A percentile compares a stretch with the other conserved stretches of the same genome.
phyloP scores from a whole-genome alignment of 2,113 vertebrate species.

The Salvelinus namaycush region DNA sequence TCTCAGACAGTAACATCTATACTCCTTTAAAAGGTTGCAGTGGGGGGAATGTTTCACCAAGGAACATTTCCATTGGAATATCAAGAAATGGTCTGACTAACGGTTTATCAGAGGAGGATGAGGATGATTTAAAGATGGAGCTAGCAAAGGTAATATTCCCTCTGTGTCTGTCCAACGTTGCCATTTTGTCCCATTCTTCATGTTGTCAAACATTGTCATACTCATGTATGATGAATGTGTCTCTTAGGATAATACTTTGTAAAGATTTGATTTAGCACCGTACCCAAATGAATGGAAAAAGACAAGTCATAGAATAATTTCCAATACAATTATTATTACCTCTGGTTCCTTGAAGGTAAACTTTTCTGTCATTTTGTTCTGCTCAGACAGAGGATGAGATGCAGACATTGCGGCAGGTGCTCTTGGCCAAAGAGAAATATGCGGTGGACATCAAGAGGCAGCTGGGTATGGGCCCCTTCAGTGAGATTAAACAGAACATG shows the following conservation, averaged over 20 bases:
- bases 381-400: slow-evolving; percentile 94
- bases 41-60: slow-evolving; percentile 64
- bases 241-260: too few relatives aligned
- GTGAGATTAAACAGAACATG: slow-evolving; percentile 88
- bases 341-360: too few relatives aligned
- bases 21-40: slow-evolving; percentile 78
- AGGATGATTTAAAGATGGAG: slow-evolving; percentile 81
- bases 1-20: background rate
- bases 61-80: slow-evolving; percentile 73
- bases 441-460: slow-evolving; percentile 88
- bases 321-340: too few relatives aligned
- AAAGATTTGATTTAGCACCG: too few relatives aligned
- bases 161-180: background rate
- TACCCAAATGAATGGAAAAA: too few relatives aligned
- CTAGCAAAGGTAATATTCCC: slow-evolving; percentile 80
- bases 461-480: slow-evolving; percentile 84
- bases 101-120: slow-evolving; percentile 80
- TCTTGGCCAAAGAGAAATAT: slow-evolving; percentile 89
- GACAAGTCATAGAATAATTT: too few relatives aligned
- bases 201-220: background rate
- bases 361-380: background rate
- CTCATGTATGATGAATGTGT: background rate
- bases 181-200: background rate
- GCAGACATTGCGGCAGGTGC: slow-evolving; percentile 87
- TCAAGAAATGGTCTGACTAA: slow-evolving; percentile 57